phyloP scores from a whole-genome alignment of 2,113 vertebrate genomes.

The Ornithorhynchus anatinus region DNA sequence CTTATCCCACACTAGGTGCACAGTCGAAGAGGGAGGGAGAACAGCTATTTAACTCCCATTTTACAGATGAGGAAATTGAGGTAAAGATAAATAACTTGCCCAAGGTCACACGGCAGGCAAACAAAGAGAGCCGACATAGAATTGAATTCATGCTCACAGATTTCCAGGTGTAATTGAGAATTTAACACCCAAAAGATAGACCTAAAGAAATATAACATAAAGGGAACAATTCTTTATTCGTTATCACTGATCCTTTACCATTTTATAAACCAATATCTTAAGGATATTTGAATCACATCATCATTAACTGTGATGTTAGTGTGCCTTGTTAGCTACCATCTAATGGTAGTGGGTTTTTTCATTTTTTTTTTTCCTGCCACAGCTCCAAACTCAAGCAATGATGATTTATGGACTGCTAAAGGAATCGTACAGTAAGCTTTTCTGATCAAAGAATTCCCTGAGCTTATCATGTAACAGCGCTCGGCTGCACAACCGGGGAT shows the following conservation, averaged over 20 bases:
- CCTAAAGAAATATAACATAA: background rate
- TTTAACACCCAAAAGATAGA: background rate
- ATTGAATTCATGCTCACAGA: too few relatives aligned
- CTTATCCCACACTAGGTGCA: too few relatives aligned
- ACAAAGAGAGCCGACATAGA: too few relatives aligned
- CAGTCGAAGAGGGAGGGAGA: too few relatives aligned
- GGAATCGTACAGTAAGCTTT: slow-evolving; percentile 34
- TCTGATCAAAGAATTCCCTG: slow-evolving; percentile 31
- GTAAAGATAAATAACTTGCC: too few relatives aligned
- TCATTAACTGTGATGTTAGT: slow-evolving; percentile 31
- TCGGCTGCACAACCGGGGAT: slow-evolving; percentile 13
- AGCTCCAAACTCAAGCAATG: slow-evolving; percentile 1
- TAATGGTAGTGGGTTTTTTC: slow-evolving; percentile 13
- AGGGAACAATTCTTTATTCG: slow-evolving; percentile 8
- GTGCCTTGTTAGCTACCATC: slow-evolving; percentile 50
- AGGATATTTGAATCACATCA: background rate
- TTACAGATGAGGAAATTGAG: too few relatives aligned
- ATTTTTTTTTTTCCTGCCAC: slow-evolving; percentile 16
- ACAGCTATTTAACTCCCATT: too few relatives aligned
- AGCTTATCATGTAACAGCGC: slow-evolving; percentile 13
- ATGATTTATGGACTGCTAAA: slow-evolving; percentile 49
- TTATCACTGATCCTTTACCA: background rate
- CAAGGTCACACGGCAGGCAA: too few relatives aligned
- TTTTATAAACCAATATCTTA: slow-evolving; percentile 16
- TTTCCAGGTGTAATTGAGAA: too few relatives aligned